Evolutionary conservation across 2,888 invertebrate genomes (phyloP), one percentile per base, ranked within the genome.

Genomic region (Phyllotreta striolata): DNA sequence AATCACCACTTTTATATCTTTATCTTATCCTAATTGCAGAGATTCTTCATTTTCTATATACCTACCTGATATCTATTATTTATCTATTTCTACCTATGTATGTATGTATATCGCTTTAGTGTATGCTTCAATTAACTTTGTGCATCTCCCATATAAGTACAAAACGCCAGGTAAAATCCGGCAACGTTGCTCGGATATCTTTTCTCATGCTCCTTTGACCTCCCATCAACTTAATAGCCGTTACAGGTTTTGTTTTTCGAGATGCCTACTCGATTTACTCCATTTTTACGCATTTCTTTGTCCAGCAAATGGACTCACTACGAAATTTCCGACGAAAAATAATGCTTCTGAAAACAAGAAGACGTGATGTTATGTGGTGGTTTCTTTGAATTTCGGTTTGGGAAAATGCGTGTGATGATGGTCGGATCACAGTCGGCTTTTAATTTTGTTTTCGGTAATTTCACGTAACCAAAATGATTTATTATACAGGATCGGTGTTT

Each of bases 151-250:
- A 35, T 3, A 54, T 39, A 5, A 39, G 37, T 39, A n/a, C n/a
- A 51, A 55, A 55, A 55, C 47, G 41, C 4, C 49, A 12, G 10
- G 38, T 34, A 39, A 55, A 49, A 47, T 62, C 41, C 34, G 62
- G 56, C 62, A 62, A 62, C 62, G 8, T 8, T 39, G 62, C 51
- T 12, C 14, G 7, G 35, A 24, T 51, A 6, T 52, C 56, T 57
- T 61, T 68, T 68, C 68, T 63, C 68, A 68, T 68, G 68, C 66
- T 68, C 68, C 61, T 64, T 67, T 69, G 69, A 69, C 69, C 69
- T 67, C 67, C 60, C 66, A 61, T 69, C 67, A 69, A 66, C 64
- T 57, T 64, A 64, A 62, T 58, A 55, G 62, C 63, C 67, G 65
- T 69, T 66, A 66, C 63, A 66, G 61, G 67, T 66, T 66, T 67